A percentile compares a stretch with the other conserved stretches of the same genome.
Evolutionary conservation across 2,797 vertebrate genomes (phyloP).

Genomic region (Pelochelys cantorii): DNA sequence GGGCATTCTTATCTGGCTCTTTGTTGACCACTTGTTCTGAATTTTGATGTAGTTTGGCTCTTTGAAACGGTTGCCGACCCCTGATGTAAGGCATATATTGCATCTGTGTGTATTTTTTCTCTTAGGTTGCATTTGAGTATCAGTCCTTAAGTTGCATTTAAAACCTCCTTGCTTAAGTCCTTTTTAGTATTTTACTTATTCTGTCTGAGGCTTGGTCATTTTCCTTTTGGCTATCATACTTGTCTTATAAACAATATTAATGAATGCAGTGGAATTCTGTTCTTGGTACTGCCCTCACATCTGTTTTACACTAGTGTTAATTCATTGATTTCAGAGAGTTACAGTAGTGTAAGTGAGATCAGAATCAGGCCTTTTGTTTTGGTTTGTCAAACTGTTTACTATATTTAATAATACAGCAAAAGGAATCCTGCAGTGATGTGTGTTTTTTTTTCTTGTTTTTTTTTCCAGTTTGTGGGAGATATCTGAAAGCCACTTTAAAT

Average conservation of each 20-base stretch:
- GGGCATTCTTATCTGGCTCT: no score
- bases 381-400: background rate
- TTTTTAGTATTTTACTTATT: background rate
- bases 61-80: no score
- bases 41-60: no score
- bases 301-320: background rate
- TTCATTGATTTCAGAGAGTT: background rate
- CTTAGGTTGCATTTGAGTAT: background rate
- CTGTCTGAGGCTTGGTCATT: background rate
- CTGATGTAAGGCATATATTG: background rate
- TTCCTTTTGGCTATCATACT: background rate
- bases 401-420: background rate
- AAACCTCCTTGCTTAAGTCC: accelerated
- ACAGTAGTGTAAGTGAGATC: background rate
- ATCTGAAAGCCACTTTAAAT: constrained; percentile 89
- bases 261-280: background rate
- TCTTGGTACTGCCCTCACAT: background rate
- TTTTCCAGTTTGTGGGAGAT: constrained; percentile 86
- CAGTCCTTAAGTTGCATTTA: background rate
- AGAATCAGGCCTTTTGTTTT: background rate
- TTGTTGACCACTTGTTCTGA: no score
- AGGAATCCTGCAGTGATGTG: background rate
- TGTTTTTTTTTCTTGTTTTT: background rate
- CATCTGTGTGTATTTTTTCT: background rate
- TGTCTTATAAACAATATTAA: background rate